Conservation (phyloP, 2,888 invertebrate species). For the Coremacera marginata region DNA sequence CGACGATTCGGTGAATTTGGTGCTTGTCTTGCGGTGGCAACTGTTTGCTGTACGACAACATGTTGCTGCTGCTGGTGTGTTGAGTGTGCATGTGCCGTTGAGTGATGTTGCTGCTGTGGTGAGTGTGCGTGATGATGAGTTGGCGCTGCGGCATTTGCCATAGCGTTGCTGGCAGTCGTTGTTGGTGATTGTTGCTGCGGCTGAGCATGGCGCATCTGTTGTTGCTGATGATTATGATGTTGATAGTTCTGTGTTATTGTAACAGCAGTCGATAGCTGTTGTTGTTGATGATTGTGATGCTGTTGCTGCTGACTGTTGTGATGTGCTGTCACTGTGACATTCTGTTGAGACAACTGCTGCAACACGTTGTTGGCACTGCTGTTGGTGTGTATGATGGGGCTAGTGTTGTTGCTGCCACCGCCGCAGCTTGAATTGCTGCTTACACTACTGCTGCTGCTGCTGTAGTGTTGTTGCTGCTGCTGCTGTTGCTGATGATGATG, state of each 20-base stretch:
- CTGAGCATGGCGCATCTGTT: constrained; percentile 46
- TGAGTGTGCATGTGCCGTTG: constrained; percentile 34
- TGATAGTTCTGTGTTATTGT: constrained; percentile 64
- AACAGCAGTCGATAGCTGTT: constrained; percentile 58
- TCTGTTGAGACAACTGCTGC: constrained; percentile 66
- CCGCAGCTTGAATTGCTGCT: constrained; percentile 61
- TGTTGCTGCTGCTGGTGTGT: constrained; percentile 54
- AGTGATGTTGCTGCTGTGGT: constrained; percentile 28
- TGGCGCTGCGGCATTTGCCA: constrained; percentile 79
- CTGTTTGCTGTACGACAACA: constrained; percentile 52
- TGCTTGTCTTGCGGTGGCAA: constrained; percentile 66
- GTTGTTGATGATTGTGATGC: constrained; percentile 44
- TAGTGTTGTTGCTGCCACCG: constrained; percentile 45
- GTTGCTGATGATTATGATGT: constrained; percentile 46
- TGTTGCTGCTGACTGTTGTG: constrained; percentile 50
- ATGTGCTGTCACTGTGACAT: constrained; percentile 64
- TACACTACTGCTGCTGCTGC: constrained; percentile 52
- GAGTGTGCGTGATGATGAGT: constrained; percentile 37
- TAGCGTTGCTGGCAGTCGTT: constrained; percentile 70
- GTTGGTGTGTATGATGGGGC: constrained; percentile 56
- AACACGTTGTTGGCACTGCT: constrained; percentile 65
- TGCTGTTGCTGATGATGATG: constrained; percentile 67
- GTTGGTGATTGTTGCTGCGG: constrained; percentile 55
- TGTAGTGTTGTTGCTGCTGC: constrained; percentile 59
- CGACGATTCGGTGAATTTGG: constrained; percentile 84